Percentiles rank a stretch among this genome's conserved stretches.
Evolutionary conservation across 2,888 invertebrate genomes (phyloP).

Genomic region (Branchipolynoe longqiensis): DNA sequence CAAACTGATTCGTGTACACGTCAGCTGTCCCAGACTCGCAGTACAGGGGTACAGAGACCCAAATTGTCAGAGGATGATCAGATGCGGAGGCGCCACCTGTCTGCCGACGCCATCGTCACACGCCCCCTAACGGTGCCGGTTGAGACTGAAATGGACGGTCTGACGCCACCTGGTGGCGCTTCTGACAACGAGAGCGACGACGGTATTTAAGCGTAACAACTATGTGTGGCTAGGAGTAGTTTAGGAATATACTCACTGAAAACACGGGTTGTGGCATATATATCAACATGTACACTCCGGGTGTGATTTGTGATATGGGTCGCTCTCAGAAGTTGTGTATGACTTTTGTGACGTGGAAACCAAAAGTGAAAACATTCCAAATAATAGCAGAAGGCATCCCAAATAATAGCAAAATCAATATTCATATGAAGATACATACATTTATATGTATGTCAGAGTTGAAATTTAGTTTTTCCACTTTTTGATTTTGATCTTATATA

Average conservation of each 20-base stretch:
- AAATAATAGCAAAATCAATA: too few relatives aligned
- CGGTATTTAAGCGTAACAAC: constrained; percentile 32
- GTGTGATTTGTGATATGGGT: too few relatives aligned
- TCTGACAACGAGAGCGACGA: constrained; percentile 41
- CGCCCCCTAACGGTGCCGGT: constrained; percentile 20
- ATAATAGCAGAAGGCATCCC: too few relatives aligned
- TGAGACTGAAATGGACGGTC: constrained; percentile 7
- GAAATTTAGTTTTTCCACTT: too few relatives aligned
- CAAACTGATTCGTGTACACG: too few relatives aligned
- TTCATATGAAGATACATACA: too few relatives aligned
- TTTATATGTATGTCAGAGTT: too few relatives aligned
- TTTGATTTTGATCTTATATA: too few relatives aligned
- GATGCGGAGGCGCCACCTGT: neutral
- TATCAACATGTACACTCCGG: neutral
- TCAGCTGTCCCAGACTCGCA: constrained; percentile 20
- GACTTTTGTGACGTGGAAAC: too few relatives aligned
- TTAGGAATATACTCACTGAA: constrained; percentile 33
- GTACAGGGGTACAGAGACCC: neutral
- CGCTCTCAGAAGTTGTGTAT: too few relatives aligned
- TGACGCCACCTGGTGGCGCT: constrained; percentile 32
- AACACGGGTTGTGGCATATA: constrained; percentile 9
- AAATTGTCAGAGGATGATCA: neutral
- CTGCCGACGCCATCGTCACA: neutral
- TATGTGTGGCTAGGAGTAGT: constrained; percentile 21
- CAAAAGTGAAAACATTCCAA: too few relatives aligned